A percentile compares a stretch with the other conserved stretches of the same genome.
Evolutionary conservation across 1,140 invertebrate genomes (phyloP).

Genomic region (Rhizoglyphus robini): DNA sequence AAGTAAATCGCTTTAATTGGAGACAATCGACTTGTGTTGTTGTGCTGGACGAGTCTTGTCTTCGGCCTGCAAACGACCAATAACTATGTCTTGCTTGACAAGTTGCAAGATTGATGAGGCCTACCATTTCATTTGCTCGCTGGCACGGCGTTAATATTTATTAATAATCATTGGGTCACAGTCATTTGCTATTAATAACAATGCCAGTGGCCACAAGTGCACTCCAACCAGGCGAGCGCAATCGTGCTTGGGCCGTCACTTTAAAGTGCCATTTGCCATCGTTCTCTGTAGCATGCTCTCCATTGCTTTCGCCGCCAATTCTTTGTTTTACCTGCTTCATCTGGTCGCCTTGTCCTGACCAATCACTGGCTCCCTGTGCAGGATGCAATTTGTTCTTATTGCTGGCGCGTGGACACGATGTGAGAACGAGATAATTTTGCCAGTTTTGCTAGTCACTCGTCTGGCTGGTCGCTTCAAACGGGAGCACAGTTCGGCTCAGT

Average conservation of each 20-base stretch:
- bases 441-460: not conserved
- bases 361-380: not conserved
- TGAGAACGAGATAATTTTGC: conserved; percentile 6
- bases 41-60: not conserved
- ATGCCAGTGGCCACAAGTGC: not conserved
- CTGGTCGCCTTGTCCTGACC: too few species aligned
- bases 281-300: not conserved
- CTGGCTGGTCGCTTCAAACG: not conserved
- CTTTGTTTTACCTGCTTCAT: not conserved
- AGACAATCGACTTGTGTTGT: not conserved
- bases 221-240: not conserved
- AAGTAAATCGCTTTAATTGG: conserved; percentile 1
- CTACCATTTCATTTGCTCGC: not conserved
- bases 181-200: conserved; percentile 2
- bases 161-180: not conserved
- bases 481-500: not conserved
- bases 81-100: conserved; percentile 9
- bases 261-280: too few species aligned
- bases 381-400: not conserved
- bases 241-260: too few species aligned
- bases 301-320: not conserved
- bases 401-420: conserved; percentile 6
- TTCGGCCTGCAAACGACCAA: not conserved
- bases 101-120: conserved; percentile 12
- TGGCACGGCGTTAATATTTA: conserved; percentile 2